Evolutionary conservation across 92 coral and sea anemone species (phyloP), one percentile per base, ranked within the genome.

Genomic region (Phenganax marumi): DNA sequence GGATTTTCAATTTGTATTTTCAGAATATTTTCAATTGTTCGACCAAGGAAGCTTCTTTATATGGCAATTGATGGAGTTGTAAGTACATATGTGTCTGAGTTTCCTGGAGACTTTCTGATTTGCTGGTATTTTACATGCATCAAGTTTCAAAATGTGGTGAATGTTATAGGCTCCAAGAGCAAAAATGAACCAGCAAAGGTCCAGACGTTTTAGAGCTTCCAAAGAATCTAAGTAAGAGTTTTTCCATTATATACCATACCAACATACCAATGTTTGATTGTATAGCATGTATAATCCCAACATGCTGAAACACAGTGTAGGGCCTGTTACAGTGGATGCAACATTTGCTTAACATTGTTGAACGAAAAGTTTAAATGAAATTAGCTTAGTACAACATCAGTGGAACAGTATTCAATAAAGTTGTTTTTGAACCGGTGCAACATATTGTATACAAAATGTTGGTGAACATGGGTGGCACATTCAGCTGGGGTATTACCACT

Each of bases 51-150:
- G 84, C 33, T 96, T 12, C 87, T 96, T 57, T 96, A 96, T 62
- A 96, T 96, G 99, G 99, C 99, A 39, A 96, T 96, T 83, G 99
- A 96, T 91, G 99, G 99, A 75, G 99, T 96, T 90, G 99, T 96
- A 70, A 86, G 99, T 26, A 12, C 24, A 64, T 10, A 12, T 64
- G 3, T 64, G 6, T 68, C 23, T 8, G n/a, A 12, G 21, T 14
- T 1, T 56, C 17, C 63, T 56, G 63, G 17, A 56, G n/a, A 14
- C 7, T 1, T 56, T 56, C 7, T 14, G 22, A 14, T 56, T 1
- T 56, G 7, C 70, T 60, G 76, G 23, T 1, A 24, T 60, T 16
- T 8, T 33, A 58, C 49, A 23, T 14, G 12, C 54, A 72, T 24
- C 46, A 13, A 8, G 48, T 55, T 7, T 68, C 49, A 33, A 18